Percentiles rank a stretch among this genome's conserved stretches.
phyloP scores from a whole-genome alignment of 2,888 invertebrate genomes.

The Rhaphigaster nebulosa region DNA sequence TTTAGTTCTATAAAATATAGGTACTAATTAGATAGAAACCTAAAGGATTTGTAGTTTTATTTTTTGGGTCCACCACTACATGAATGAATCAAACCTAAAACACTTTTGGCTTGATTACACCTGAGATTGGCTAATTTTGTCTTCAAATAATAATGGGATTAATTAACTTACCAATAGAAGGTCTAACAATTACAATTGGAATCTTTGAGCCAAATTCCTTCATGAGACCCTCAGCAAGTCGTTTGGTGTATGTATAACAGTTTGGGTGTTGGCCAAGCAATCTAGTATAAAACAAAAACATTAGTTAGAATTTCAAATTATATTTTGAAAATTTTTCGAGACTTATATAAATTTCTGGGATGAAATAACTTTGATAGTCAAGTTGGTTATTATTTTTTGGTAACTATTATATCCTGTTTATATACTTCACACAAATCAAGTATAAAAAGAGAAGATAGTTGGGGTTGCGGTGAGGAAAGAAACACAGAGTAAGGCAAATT shows the following conservation, averaged over 20 bases:
- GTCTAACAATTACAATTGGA: conserved; percentile 88
- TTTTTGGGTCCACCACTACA: background rate
- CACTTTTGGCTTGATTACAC: background rate
- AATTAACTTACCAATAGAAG: conserved; percentile 85
- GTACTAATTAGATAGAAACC: too few species aligned
- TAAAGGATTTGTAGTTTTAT: too few species aligned
- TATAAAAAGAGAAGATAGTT: too few species aligned
- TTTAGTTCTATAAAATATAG: too few species aligned
- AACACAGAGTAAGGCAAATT: too few species aligned
- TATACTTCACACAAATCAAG: background rate
- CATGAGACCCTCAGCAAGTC: conserved; percentile 88
- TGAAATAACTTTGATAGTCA: too few species aligned
- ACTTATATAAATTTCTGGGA: background rate
- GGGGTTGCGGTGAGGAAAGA: too few species aligned
- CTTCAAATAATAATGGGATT: background rate
- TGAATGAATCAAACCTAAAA: background rate
- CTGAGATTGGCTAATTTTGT: background rate
- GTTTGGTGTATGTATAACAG: conserved; percentile 96
- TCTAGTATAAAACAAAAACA: conserved; percentile 68
- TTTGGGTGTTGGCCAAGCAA: conserved; percentile 88
- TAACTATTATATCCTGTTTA: too few species aligned
- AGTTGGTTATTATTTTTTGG: too few species aligned
- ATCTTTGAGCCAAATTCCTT: conserved; percentile 78
- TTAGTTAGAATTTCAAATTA: background rate
- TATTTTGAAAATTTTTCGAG: background rate